Evolutionary conservation across 2,888 invertebrate genomes (phyloP), one percentile per base, ranked within the genome.

Genomic region (Drosophila neoperkinsi): DNA sequence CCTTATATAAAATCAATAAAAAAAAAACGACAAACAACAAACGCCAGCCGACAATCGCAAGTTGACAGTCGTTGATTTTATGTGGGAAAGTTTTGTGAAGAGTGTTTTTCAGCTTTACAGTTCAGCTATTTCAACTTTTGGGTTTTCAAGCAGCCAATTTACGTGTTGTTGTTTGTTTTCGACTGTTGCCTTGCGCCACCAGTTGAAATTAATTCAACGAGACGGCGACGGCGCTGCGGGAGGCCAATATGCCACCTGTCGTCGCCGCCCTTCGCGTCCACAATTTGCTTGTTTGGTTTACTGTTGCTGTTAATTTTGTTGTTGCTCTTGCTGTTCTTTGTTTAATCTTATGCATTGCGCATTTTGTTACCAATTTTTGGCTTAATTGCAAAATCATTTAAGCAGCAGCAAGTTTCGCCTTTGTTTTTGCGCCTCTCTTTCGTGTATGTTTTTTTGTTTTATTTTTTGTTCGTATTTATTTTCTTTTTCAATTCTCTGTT

Each of bases 31-130:
- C 63, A 49, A 43, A 25, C 30, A 30, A 3, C 41, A 56, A 58
- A 30, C 61, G 61, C 33, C 18, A 57, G 71, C 28, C 50, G 77
- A 77, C 84, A 60, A 31, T 41, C 61, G 38, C 33, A 46, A 71
- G 68, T 50, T 68, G 86, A 77, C 84, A 87, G 79, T 72, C 90
- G 90, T 83, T 90, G 84, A 90, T 90, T 90, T 89, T n/a, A 51
- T 53, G 61, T 67, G 66, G 56, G 18, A 49, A 62, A 74, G 41
- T 62, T 58, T 64, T 63, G 30, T 61, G 36, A 58, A 74, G 50
- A 28, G 59, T 18, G 33, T 50, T 71, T 59, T 64, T 49, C 43
- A 66, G 58, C 38, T 58, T 62, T 59, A 52, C 62, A 68, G 66
- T 36, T 78, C 16, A 46, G 21, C 46, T 11, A 21, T 80, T 65